A percentile compares a stretch with the other conserved stretches of the same genome.
Conservation (phyloP, 2,113 vertebrate genomes). For the Pseudolaguvia tuberculata region DNA sequence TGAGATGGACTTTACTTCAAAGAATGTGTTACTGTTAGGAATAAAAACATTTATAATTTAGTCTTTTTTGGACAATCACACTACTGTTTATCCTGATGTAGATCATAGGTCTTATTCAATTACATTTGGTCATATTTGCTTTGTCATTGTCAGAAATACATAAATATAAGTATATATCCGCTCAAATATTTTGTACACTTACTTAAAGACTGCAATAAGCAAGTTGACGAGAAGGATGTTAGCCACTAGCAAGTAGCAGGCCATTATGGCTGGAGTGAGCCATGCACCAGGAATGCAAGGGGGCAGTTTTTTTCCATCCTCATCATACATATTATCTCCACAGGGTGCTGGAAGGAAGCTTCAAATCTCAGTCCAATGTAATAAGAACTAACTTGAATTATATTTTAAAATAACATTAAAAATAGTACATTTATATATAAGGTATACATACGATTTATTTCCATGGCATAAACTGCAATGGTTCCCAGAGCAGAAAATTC, state of each 20-base stretch:
- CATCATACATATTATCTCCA: conserved; percentile 92
- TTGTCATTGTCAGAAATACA: neutral
- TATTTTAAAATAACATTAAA: neutral
- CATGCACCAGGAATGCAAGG: conserved; percentile 96
- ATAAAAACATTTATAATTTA: neutral
- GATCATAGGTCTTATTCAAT: neutral
- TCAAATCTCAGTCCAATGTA: conserved; percentile 9
- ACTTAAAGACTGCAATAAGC: conserved; percentile 98
- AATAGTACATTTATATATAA: neutral
- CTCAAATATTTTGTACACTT: conserved; percentile 47
- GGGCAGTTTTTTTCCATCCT: conserved; percentile 92
- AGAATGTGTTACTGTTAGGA: conserved; percentile 87
- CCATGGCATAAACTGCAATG: conserved; percentile 93
- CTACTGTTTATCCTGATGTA: neutral
- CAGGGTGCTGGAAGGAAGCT: conserved; percentile 79
- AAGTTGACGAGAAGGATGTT: conserved; percentile 97
- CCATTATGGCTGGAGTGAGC: conserved; percentile 98
- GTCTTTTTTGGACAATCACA: neutral
- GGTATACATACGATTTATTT: conserved; percentile 95
- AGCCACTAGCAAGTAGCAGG: conserved; percentile 94
- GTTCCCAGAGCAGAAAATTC: conserved; percentile 58
- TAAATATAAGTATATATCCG: neutral
- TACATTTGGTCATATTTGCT: neutral
- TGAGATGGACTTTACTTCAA: conserved; percentile 96
- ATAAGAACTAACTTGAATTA: neutral